Evolutionary conservation across 2,113 vertebrate species (phyloP).

Genomic region (Neoarius graeffei): DNA sequence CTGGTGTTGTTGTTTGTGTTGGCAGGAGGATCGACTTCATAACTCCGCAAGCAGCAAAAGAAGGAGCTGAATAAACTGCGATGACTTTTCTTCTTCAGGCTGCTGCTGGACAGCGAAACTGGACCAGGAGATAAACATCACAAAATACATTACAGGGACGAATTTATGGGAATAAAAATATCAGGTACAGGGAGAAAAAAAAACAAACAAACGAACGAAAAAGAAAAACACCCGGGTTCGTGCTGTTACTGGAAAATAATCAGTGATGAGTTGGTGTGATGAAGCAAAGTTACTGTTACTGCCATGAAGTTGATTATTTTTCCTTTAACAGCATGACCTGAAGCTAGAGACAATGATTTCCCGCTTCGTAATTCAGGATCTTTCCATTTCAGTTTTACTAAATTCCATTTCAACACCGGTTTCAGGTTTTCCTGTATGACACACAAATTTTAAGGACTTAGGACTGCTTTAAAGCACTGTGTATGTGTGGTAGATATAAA

Average conservation of each 20-base stretch:
- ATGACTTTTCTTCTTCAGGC: slow-evolving; percentile 92
- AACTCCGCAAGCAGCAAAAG: slow-evolving; percentile 97
- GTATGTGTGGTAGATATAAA: no score
- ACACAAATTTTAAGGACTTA: no score
- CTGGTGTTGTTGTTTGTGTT: slow-evolving; percentile 78
- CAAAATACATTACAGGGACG: not conserved
- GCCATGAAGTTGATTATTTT: not conserved
- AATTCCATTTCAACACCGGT: no score
- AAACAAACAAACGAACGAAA: no score
- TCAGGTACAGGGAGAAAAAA: not conserved
- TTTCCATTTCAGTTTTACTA: no score
- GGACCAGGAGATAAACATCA: slow-evolving; percentile 13
- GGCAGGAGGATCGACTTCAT: slow-evolving; percentile 85
- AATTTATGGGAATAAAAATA: not conserved
- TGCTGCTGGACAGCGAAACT: slow-evolving; percentile 88
- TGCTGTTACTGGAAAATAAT: not conserved
- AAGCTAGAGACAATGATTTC: no score
- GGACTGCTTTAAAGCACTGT: no score
- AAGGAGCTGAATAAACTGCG: slow-evolving; percentile 95
- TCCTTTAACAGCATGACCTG: not conserved
- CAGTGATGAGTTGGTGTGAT: not conserved
- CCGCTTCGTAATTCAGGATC: no score
- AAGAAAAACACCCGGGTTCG: not conserved
- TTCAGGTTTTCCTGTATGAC: no score
- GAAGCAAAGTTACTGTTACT: not conserved